Evolutionary conservation across 2,113 vertebrate species (phyloP), one percentile per base, ranked within the genome.

Genomic region (Cavia aperea): DNA sequence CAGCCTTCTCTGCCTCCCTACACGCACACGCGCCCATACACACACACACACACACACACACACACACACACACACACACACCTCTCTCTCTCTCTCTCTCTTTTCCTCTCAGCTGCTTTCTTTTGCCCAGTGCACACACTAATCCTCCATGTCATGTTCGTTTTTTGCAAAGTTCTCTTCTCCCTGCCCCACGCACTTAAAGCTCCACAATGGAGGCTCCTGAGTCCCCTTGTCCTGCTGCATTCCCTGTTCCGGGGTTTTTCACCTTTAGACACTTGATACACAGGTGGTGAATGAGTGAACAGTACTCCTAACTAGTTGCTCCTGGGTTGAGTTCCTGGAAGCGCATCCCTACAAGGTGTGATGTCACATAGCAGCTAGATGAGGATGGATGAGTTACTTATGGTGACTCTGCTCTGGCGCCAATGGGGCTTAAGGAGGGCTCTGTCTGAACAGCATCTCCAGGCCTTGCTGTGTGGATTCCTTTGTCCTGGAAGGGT

Each of bases 341-440:
- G 36, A 43, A 65, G 19, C 2, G 1, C 4, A 12, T 0, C 24
- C 36, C 4, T 19, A 4, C 0, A 0, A 0, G 12, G 33, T 4
- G 36, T 8, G 26, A 13, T 2, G 0, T 13, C 1, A 9, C 4
- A 8, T 31, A 4, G 7, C 72, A 14, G 33, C 2, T 10, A 4
- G 7, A 43, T 7, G 11, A 33, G 36, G 62, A 6, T 23, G 31
- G 2, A 2, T 16, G 18, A 33, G 15, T 11, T 23, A 1, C 5
- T 26, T 14, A 8, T 0, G 11, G 1, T 4, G 46, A 26, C 26
- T 39, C 24, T 88, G 24, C 26, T 9, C 29, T 21, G 4, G 73
- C 65, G 1, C 15, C 19, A 6, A 2, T 1, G n/a, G 21, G 19
- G 72, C 54, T 84, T 16, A 6, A 5, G 62, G 46, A 21, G 13